Evolutionary conservation across 37 sponge, comb jelly and placozoan species (phyloP), one percentile per base, ranked within the genome.

Genomic region (Cladorhizidae sp.): DNA sequence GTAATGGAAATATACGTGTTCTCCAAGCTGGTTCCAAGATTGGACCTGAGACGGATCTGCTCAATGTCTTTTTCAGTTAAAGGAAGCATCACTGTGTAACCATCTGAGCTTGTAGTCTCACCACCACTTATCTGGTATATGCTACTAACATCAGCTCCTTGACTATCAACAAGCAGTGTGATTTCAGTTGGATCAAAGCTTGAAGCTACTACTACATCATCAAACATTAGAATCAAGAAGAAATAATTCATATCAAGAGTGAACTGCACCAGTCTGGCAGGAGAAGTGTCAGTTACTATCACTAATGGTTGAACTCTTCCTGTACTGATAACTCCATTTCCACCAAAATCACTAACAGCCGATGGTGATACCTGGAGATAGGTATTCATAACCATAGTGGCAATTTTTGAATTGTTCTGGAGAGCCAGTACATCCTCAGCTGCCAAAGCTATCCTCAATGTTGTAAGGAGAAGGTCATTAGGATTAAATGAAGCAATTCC

Each of bases 211-310:
- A 96, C 89, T 18, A 90, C 89, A 51, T 96, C 93, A 84, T 85
- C 72, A 70, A 93, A 96, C 23, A 91, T 90, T 29, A 96, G 80
- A n/a, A 57, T 96, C 2, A 96, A 73, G 3, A 36, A 22, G 29
- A 40, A 81, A 22, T 79, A 74, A 57, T 96, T 88, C 93, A 96
- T 93, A 75, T 93, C 86, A 22, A 96, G 84, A 55, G 93, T 90
- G 64, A 84, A 93, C 0, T 56, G 82, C 18, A 71, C 68, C 3
- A 94, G 78, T 31, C 76, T 58, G 37, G 90, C 86, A 59, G 93
- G 80, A 49, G 81, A 64, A 20, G 37, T 56, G 68, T 93, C 93
- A 37, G 2, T 41, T 0, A 77, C 23, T 28, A 86, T 43, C 31
- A 38, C 57, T 54, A 29, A 38, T 20, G 25, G 62, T 45, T 64